Evolutionary conservation across 2,113 vertebrate species (phyloP).

Genomic region (Pantherophis guttatus): DNA sequence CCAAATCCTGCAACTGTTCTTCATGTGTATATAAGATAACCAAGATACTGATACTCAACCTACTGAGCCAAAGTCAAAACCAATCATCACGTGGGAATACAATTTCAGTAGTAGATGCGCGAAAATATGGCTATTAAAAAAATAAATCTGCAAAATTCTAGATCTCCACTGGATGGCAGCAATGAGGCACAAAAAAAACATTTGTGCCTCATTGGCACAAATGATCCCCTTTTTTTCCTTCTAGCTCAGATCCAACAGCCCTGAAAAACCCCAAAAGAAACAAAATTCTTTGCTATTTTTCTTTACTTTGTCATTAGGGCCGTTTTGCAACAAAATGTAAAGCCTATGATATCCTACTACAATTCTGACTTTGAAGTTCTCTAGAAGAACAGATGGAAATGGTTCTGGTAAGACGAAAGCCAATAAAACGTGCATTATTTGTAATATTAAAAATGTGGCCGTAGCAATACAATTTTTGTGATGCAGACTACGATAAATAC

Average conservation of each 20-base stretch:
- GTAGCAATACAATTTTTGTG: background rate
- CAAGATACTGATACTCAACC: background rate
- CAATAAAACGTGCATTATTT: background rate
- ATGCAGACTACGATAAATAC: background rate
- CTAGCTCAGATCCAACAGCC: background rate
- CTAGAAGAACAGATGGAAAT: background rate
- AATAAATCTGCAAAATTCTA: background rate
- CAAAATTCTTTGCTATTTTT: background rate
- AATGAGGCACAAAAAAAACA: background rate
- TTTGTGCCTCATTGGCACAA: too few species aligned
- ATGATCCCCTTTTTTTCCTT: background rate
- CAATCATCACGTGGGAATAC: too few species aligned
- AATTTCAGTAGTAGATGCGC: too few species aligned
- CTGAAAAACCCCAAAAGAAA: background rate
- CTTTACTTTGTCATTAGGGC: background rate
- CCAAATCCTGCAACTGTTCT: too few species aligned
- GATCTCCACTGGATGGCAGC: background rate
- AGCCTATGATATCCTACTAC: background rate
- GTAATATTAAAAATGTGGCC: background rate
- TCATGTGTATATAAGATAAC: too few species aligned
- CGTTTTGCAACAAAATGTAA: background rate
- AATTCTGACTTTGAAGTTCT: background rate
- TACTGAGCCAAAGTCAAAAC: background rate
- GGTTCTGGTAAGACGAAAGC: background rate
- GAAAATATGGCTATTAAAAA: too few species aligned